Percentiles rank a stretch among this genome's conserved stretches.
Evolutionary conservation across 2,113 vertebrate genomes (phyloP).

Genomic region (Chaetops frenatus): DNA sequence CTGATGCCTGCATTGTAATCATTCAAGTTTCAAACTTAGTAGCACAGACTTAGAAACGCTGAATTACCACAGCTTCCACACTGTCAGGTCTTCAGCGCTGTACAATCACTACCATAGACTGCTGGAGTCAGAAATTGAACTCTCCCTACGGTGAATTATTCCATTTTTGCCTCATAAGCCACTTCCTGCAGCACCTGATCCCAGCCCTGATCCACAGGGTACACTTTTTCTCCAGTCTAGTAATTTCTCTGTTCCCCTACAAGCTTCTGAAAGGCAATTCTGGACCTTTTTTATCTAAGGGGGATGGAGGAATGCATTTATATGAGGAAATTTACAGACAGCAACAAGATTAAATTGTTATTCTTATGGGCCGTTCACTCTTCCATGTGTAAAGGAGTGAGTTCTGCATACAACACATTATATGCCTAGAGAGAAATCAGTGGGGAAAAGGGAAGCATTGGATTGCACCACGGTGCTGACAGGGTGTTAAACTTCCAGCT

Average conservation of each 20-base stretch:
- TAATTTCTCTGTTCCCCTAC: not conserved
- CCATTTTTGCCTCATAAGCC: not conserved
- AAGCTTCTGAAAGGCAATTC: not conserved
- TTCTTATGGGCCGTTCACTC: not conserved
- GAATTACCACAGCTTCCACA: not conserved
- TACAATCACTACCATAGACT: not conserved
- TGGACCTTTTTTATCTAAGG: not conserved
- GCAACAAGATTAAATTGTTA: not conserved
- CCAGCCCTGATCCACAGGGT: not conserved
- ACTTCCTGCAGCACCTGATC: not conserved
- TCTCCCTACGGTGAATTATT: not conserved
- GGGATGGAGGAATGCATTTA: not conserved
- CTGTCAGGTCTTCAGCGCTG: not conserved
- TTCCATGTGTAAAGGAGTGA: not conserved
- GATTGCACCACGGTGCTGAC: not conserved
- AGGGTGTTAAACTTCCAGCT: conserved; percentile 74
- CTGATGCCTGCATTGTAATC: not conserved
- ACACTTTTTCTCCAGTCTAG: not conserved
- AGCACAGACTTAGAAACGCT: not conserved
- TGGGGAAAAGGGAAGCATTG: not conserved
- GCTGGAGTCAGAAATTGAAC: not conserved
- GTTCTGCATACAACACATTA: not conserved
- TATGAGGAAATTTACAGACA: not conserved
- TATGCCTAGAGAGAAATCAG: not conserved
- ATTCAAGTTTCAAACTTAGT: not conserved